Evolutionary conservation across 2,113 vertebrate species (phyloP).

Genomic region (Phaethornis superciliosus): DNA sequence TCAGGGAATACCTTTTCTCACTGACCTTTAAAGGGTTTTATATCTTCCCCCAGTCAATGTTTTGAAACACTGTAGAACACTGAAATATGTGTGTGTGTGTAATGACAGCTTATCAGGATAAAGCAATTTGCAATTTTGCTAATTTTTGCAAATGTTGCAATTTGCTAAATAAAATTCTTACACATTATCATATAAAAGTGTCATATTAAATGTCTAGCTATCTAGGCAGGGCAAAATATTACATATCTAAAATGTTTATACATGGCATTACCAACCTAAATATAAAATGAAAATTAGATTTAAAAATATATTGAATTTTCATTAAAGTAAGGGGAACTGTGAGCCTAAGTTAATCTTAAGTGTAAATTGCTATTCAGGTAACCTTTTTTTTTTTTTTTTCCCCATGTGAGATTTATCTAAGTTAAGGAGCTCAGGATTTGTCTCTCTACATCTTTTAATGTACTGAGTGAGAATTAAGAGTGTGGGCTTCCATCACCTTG

Average conservation of each 20-base stretch:
- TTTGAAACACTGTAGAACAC: neutral
- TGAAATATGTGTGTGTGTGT: neutral
- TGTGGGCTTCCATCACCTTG: conserved; percentile 27
- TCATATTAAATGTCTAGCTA: neutral
- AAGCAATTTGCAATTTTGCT: neutral
- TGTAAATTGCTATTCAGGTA: neutral
- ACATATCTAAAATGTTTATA: neutral
- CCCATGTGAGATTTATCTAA: neutral
- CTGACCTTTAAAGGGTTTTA: neutral
- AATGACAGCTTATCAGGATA: neutral
- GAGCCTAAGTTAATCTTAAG: neutral
- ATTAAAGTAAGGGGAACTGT: neutral
- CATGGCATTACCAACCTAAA: neutral
- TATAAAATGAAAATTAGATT: neutral
- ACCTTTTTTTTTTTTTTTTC: neutral
- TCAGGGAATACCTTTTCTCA: neutral
- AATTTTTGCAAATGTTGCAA: neutral
- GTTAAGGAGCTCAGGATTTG: neutral
- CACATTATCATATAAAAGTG: neutral
- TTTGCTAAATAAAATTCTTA: neutral
- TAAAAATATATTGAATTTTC: neutral
- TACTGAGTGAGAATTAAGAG: neutral
- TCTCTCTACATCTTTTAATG: conserved; percentile 1
- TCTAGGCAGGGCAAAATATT: neutral
- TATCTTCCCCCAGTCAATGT: neutral